Evolutionary conservation across 2,888 invertebrate species (phyloP).

Genomic region (Scaeva pyrastri): DNA sequence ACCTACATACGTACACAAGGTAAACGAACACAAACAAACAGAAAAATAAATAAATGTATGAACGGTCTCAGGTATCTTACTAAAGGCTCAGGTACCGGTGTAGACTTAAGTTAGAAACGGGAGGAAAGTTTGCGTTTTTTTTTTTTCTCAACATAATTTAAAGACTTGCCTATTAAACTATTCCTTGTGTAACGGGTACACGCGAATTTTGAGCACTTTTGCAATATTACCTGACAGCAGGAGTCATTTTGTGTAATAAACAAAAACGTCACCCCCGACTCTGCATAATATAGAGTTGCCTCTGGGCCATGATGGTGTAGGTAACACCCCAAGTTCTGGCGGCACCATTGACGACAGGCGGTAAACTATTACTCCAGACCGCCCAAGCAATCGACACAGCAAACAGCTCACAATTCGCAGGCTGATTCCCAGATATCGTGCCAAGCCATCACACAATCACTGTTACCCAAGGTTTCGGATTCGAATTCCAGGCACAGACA

Average conservation of each 20-base stretch:
- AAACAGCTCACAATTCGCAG: conserved; percentile 49
- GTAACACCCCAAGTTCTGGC: conserved; percentile 38
- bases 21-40: background rate
- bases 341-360: conserved; percentile 63
- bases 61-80: conserved; percentile 23
- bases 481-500: background rate
- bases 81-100: background rate
- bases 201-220: conserved; percentile 62
- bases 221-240: conserved; percentile 54
- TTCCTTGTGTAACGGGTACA: conserved; percentile 23
- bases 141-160: conserved; percentile 61
- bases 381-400: conserved; percentile 59
- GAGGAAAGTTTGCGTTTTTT: conserved; percentile 48
- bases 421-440: conserved; percentile 68
- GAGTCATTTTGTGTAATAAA: conserved; percentile 68
- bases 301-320: background rate
- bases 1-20: background rate
- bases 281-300: too few relatives aligned
- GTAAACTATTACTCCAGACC: conserved; percentile 59
- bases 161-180: conserved; percentile 42
- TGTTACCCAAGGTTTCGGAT: conserved; percentile 39
- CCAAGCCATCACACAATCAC: conserved; percentile 70
- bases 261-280: conserved; percentile 55
- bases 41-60: conserved; percentile 26
- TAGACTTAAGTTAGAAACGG: background rate